A percentile compares a stretch with the other conserved stretches of the same genome.
Evolutionary conservation across 2,797 vertebrate genomes (phyloP).

Genomic region (Hirundo rustica): DNA sequence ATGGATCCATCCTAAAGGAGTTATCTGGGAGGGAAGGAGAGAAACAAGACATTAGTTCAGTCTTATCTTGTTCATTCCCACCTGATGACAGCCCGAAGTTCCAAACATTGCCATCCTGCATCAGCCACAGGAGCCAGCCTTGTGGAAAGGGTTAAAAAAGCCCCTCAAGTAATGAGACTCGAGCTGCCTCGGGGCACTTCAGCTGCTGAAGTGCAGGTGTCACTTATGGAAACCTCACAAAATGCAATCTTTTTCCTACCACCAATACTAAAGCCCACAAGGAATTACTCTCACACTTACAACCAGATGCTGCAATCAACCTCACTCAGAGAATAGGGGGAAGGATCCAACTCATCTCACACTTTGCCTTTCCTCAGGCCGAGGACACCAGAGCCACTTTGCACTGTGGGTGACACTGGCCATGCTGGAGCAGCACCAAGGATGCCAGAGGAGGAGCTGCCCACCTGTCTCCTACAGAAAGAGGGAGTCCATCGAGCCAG

Average conservation of each 20-base stretch:
- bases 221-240: conserved; percentile 35
- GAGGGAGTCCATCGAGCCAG: neutral
- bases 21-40: neutral
- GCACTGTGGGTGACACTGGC: neutral
- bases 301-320: conserved; percentile 53
- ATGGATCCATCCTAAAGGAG: accelerated
- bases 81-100: neutral
- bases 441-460: neutral
- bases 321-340: accelerated
- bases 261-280: neutral
- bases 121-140: neutral
- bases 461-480: neutral
- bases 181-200: neutral
- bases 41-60: accelerated
- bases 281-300: conserved; percentile 65
- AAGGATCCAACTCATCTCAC: neutral
- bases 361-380: neutral
- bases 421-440: neutral
- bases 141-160: conserved; percentile 38
- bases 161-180: neutral
- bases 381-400: neutral
- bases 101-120: neutral
- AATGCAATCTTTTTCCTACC: neutral
- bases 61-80: neutral
- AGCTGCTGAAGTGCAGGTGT: conserved; percentile 61